phyloP scores from a whole-genome alignment of 2,113 vertebrate genomes.

The Triplophysa siluroides region DNA sequence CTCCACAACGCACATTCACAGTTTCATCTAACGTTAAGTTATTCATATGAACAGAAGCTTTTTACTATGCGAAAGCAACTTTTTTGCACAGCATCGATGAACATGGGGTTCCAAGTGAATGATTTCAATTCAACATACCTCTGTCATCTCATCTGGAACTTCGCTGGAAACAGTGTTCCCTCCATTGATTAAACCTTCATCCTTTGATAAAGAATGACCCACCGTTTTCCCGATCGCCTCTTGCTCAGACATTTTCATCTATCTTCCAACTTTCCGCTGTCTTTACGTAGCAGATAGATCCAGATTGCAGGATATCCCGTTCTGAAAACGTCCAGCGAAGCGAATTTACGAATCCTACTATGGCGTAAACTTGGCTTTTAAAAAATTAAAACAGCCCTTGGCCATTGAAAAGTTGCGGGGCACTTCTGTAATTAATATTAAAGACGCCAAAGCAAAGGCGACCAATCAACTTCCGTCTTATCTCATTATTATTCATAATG shows the following conservation, averaged over 20 bases:
- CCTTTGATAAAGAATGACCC: background rate
- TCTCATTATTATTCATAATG: background rate
- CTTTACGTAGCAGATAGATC: conserved; percentile 6
- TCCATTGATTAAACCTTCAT: conserved; percentile 9
- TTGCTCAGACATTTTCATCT: conserved; percentile 42
- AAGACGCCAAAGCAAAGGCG: background rate
- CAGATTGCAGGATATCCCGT: conserved; percentile 49
- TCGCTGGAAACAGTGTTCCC: conserved; percentile 13
- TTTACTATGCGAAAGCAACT: background rate
- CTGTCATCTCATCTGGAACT: conserved; percentile 28
- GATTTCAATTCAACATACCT: background rate
- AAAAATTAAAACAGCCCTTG: background rate
- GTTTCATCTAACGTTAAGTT: background rate
- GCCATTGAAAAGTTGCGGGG: too few relatives aligned
- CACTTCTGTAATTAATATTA: too few relatives aligned
- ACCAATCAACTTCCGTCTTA: background rate
- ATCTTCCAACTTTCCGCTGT: background rate
- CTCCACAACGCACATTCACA: background rate
- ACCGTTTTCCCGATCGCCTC: background rate
- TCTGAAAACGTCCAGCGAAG: conserved; percentile 25
- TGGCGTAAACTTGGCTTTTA: background rate
- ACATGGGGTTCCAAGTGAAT: background rate
- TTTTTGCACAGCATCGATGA: background rate
- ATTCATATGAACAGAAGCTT: background rate
- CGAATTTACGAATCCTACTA: conserved; percentile 8